Evolutionary conservation across 2,888 invertebrate species (phyloP), one percentile per base, ranked within the genome.

Genomic region (Drosophila acutilabella): DNA sequence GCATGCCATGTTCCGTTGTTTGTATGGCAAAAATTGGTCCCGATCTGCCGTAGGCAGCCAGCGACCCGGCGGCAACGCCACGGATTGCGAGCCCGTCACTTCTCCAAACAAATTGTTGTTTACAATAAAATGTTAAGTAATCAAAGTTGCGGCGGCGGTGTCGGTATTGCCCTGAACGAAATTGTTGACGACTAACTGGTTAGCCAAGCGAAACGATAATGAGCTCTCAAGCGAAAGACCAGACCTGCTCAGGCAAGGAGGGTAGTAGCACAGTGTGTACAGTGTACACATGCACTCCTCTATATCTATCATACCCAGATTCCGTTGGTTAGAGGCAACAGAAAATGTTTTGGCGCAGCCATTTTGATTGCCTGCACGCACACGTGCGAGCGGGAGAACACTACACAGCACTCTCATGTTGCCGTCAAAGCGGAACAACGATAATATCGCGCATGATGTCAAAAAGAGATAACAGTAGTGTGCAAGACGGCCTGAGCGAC

Each of bases 161-260:
- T 74, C 66, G 64, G 75, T 74, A 73, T 30, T 77, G 67, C 41
- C 72, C 62, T 67, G 72, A 72, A 75, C 81, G 62, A 80, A 81
- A 78, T 75, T 74, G 69, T 71, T 58, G 66, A 74, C 79, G 79
- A 79, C 89, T 80, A 88, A 86, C 81, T 79, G 81, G 78, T 88
- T 88, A 90, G 90, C 90, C 85, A 90, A 91, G 90, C 90, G 90
- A 90, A 90, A 91, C 91, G 89, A 76, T 90, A 90, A 90, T 90
- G 91, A 90, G 90, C 91, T 90, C 90, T 90, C 90, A 90, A 83
- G 90, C 90, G 90, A 90, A 90, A 91, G 74, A 73, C 68, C 61
- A 68, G 68, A 61, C 74, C 68, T 59, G 75, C 75, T 57, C 64
- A 83, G 81, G 80, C 78, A 81, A 36, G 36, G 13, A 36, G 85